Evolutionary conservation across 1,140 invertebrate species (phyloP).

Genomic region (Drosophila parvula): DNA sequence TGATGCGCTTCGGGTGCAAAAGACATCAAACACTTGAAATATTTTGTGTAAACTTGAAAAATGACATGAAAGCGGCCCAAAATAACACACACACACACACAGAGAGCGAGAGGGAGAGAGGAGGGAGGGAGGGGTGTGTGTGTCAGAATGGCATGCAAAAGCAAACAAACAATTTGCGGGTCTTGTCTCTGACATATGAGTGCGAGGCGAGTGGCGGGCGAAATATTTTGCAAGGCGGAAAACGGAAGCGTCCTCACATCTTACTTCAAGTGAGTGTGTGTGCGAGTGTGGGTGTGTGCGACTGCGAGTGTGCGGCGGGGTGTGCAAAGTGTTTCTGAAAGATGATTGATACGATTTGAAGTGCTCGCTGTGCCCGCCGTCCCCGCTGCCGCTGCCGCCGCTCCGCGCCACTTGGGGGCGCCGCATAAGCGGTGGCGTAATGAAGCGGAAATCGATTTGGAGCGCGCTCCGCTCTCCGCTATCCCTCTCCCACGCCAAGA

Average conservation of each 20-base stretch:
- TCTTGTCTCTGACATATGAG: constrained; percentile 64
- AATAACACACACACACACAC: constrained; percentile 30
- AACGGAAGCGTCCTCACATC: constrained; percentile 35
- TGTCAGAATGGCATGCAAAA: constrained; percentile 55
- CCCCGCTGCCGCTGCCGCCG: background rate
- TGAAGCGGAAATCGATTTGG: constrained; percentile 82
- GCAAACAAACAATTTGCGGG: constrained; percentile 72
- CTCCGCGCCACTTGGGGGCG: constrained; percentile 8
- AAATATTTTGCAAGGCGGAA: background rate
- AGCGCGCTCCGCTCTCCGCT: constrained; percentile 29
- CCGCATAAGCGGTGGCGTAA: constrained; percentile 60
- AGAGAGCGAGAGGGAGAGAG: background rate
- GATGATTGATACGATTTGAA: constrained; percentile 74
- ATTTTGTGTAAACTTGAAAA: constrained; percentile 81
- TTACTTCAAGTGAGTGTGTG: constrained; percentile 23
- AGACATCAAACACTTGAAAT: constrained; percentile 79
- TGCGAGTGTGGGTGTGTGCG: background rate
- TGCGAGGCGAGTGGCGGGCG: background rate
- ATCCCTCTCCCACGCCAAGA: background rate
- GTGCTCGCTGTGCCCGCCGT: constrained; percentile 20
- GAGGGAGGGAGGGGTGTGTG: background rate
- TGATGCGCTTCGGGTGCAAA: constrained; percentile 75
- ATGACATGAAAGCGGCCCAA: constrained; percentile 67
- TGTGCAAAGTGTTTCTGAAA: constrained; percentile 64
- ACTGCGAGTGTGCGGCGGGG: constrained; percentile 17